A percentile compares a stretch with the other conserved stretches of the same genome.
Conservation (phyloP, 2,797 vertebrate genomes). For the Anguilla pacifica region DNA sequence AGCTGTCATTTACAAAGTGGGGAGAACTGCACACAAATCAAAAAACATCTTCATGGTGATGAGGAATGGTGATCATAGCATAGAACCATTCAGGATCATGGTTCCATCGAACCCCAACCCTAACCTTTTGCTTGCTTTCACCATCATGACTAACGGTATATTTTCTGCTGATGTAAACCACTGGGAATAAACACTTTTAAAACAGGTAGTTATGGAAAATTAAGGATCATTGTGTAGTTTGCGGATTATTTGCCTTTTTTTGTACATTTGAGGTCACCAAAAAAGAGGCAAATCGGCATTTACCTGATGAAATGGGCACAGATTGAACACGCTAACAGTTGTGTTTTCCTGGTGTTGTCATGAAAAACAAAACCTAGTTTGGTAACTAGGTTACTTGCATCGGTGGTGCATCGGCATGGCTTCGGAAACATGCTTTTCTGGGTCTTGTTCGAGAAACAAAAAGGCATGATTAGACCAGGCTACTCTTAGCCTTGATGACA, state of each 20-base stretch:
- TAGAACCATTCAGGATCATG: neutral
- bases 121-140: neutral
- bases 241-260: neutral
- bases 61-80: neutral
- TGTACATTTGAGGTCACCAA: neutral
- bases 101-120: neutral
- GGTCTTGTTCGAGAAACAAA: neutral
- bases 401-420: neutral
- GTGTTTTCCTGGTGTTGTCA: neutral
- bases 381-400: neutral
- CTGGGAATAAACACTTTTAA: neutral
- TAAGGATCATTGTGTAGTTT: neutral
- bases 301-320: neutral
- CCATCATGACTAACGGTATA: neutral
- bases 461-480: conserved; percentile 4
- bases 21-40: neutral
- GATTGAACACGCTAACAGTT: neutral
- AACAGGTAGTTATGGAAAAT: neutral
- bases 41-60: neutral
- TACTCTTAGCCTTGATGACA: neutral
- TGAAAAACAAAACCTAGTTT: neutral
- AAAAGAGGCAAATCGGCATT: neutral
- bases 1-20: neutral
- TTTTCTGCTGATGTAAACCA: conserved; percentile 1
- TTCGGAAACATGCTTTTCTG: neutral